phyloP scores from a whole-genome alignment of 2,888 invertebrate genomes.

The Lagria hirta region DNA sequence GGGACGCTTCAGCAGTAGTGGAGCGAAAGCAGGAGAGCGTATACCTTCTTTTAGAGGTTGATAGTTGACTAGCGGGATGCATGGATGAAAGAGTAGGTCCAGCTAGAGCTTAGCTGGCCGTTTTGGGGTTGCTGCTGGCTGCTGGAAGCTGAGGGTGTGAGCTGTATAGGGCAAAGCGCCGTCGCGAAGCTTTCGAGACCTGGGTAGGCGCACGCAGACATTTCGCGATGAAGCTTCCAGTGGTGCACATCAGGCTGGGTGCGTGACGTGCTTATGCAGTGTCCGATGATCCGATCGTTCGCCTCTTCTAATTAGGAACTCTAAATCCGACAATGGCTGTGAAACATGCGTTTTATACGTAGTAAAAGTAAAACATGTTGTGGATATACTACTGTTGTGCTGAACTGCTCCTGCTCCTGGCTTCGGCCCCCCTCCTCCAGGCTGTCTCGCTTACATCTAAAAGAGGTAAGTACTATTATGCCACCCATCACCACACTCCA shows the following conservation, averaged over 20 bases:
- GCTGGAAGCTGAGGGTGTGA: slow-evolving; percentile 39
- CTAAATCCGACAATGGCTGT: slow-evolving; percentile 50
- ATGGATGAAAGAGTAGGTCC: too few species aligned
- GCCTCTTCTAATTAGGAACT: slow-evolving; percentile 33
- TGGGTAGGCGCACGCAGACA: slow-evolving; percentile 47
- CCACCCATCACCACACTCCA: slow-evolving; percentile 1
- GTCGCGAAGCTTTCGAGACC: slow-evolving; percentile 41
- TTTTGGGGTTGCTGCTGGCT: slow-evolving; percentile 22
- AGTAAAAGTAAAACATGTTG: slow-evolving; percentile 53
- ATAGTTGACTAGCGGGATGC: too few species aligned
- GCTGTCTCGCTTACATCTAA: slow-evolving; percentile 47
- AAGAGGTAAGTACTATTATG: slow-evolving; percentile 44
- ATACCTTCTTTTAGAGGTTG: too few species aligned
- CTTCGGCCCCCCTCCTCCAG: slow-evolving; percentile 43
- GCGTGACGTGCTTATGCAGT: slow-evolving; percentile 41
- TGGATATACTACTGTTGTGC: slow-evolving; percentile 53
- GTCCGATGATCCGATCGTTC: slow-evolving; percentile 36
- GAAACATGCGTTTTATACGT: slow-evolving; percentile 52
- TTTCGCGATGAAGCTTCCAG: slow-evolving; percentile 49
- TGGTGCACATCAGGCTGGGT: slow-evolving; percentile 48
- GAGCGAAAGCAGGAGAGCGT: too few species aligned
- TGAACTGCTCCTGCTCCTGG: slow-evolving; percentile 49
- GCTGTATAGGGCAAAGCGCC: slow-evolving; percentile 43
- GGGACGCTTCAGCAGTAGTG: too few species aligned
- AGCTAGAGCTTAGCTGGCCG: slow-evolving; percentile 19